Percentiles rank a stretch among this genome's conserved stretches.
These are phyloP conservation scores for Meloidogyne exigua DNA, from an alignment of 1,140 invertebrate species.

Conservation along the genomic window DNA sequence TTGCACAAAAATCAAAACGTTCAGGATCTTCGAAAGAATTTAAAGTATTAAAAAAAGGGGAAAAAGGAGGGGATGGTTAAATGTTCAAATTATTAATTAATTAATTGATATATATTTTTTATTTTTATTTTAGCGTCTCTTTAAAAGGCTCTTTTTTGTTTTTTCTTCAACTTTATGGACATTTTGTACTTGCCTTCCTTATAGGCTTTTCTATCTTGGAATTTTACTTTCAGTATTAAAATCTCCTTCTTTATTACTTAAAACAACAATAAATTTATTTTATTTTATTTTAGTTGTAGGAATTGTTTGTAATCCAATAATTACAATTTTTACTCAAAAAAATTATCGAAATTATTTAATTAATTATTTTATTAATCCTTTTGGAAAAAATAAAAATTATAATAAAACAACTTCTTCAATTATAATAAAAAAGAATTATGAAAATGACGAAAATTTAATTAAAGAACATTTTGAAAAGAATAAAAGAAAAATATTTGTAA, in stretches of 20 bases:
- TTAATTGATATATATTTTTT: not conserved
- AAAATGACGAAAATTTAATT: too few relatives aligned
- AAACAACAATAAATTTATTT: constrained; percentile 41
- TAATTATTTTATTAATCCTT: not conserved
- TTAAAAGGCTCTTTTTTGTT: constrained; percentile 60
- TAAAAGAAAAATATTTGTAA: too few relatives aligned
- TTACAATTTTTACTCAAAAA: constrained; percentile 29
- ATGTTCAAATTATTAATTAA: too few relatives aligned
- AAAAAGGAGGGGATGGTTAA: too few relatives aligned
- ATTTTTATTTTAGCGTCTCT: constrained; percentile 51
- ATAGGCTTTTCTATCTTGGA: constrained; percentile 54
- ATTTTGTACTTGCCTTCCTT: constrained; percentile 59
- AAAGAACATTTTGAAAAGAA: too few relatives aligned
- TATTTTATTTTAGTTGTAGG: constrained; percentile 54
- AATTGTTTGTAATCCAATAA: constrained; percentile 57
- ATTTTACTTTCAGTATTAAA: constrained; percentile 20
- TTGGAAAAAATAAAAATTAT: not conserved
- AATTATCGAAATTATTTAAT: not conserved
- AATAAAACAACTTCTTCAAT: not conserved
- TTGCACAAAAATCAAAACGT: constrained; percentile 53
- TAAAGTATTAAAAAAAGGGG: constrained; percentile 26
- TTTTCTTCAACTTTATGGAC: constrained; percentile 62
- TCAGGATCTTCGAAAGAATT: constrained; percentile 33
- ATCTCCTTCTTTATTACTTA: constrained; percentile 20
- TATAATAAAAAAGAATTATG: too few relatives aligned